Percentiles rank a stretch among this genome's conserved stretches.
Evolutionary conservation across 2,113 vertebrate genomes (phyloP).

Genomic region (Zosterops pallidus): DNA sequence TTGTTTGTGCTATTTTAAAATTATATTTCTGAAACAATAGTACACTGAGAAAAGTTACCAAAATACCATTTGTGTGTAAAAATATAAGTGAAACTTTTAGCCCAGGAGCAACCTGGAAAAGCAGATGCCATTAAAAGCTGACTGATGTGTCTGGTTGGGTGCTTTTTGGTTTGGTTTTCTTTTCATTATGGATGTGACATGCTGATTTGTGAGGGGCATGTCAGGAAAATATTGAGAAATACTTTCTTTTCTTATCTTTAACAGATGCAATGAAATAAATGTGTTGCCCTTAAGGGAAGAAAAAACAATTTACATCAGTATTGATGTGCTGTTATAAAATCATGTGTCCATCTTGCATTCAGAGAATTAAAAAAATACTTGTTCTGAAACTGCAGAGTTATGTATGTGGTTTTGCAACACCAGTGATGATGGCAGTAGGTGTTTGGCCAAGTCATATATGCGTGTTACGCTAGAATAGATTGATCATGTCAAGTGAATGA

Average conservation of each 20-base stretch:
- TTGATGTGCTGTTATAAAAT: background rate
- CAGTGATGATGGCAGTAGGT: background rate
- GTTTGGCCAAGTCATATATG: background rate
- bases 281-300: background rate
- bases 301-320: background rate
- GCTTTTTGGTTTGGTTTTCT: background rate
- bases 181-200: background rate
- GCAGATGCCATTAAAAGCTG: background rate
- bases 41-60: background rate
- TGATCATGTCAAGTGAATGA: background rate
- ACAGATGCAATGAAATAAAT: background rate
- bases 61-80: background rate
- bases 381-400: conserved; percentile 25
- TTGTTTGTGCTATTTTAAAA: background rate
- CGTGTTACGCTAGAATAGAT: background rate
- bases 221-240: background rate
- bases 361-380: background rate
- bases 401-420: conserved; percentile 12
- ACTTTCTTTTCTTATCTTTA: background rate
- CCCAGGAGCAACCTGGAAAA: background rate
- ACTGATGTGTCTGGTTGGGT: background rate
- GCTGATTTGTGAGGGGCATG: background rate
- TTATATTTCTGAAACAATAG: background rate
- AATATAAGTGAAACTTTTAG: background rate
- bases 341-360: background rate